These are phyloP conservation scores for Diaprepes abbreviatus DNA, from an alignment of 2,888 invertebrate species.

Conservation along the genomic window DNA sequence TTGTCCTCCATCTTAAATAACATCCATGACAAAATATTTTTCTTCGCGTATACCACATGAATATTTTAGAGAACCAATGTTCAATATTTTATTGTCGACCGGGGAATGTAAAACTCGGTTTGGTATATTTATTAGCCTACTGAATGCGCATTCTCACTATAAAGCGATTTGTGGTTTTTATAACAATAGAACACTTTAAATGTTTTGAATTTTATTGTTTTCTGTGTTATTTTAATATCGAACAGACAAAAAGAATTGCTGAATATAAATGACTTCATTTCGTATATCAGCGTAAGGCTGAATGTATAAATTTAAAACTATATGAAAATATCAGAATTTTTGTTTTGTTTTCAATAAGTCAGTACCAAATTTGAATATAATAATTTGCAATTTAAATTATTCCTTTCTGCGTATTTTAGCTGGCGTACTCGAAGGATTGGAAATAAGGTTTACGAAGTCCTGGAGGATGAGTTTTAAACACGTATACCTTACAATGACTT, in stretches of 20 bases:
- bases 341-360: conserved; percentile 13
- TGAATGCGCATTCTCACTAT: conserved; percentile 59
- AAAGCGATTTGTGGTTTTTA: conserved; percentile 65
- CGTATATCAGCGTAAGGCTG: conserved; percentile 13
- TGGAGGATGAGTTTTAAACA: too few relatives aligned
- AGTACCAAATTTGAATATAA: background rate
- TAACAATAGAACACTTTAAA: conserved; percentile 67
- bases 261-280: conserved; percentile 55
- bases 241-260: conserved; percentile 53
- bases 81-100: conserved; percentile 39
- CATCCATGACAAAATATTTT: conserved; percentile 32
- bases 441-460: too few relatives aligned
- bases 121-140: conserved; percentile 43
- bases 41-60: conserved; percentile 34
- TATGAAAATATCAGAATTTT: conserved; percentile 29
- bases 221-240: conserved; percentile 60
- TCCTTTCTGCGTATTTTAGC: background rate
- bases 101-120: conserved; percentile 30
- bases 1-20: conserved; percentile 19
- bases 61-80: conserved; percentile 27
- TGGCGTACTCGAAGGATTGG: too few relatives aligned
- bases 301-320: conserved; percentile 28
- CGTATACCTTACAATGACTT: too few relatives aligned
- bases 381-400: conserved; percentile 25
- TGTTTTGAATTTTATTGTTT: conserved; percentile 65